Evolutionary conservation across 2,888 invertebrate species (phyloP).

Genomic region (Hydroisotoma schaefferi): DNA sequence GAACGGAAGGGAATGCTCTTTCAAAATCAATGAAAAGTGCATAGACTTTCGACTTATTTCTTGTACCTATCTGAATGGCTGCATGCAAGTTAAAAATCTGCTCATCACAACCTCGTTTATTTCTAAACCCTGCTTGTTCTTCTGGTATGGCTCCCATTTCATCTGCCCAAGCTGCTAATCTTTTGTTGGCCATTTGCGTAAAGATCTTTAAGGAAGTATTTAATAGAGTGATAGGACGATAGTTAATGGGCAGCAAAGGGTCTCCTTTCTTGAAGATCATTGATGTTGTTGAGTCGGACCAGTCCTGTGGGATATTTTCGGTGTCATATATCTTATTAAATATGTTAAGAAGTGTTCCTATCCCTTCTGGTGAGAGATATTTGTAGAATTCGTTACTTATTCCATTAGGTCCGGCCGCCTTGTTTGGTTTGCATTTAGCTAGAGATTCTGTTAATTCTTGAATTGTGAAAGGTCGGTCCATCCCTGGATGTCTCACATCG

Average conservation of each 20-base stretch:
- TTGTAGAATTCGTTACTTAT: conserved; percentile 33
- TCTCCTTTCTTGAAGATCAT: conserved; percentile 35
- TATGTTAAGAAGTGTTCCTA: conserved; percentile 1
- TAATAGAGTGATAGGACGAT: conserved; percentile 26
- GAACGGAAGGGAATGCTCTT: conserved; percentile 1
- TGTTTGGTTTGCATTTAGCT: conserved; percentile 5
- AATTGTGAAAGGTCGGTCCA: conserved; percentile 14
- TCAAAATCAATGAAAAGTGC: conserved; percentile 46
- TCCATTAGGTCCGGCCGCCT: conserved; percentile 25
- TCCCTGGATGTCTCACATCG: neutral
- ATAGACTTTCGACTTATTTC: conserved; percentile 28
- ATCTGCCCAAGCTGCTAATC: conserved; percentile 37
- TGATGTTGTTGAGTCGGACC: conserved; percentile 5
- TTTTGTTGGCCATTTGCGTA: conserved; percentile 19
- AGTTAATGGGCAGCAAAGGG: conserved; percentile 18
- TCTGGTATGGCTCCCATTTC: conserved; percentile 40
- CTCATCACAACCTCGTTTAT: conserved; percentile 35
- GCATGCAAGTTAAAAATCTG: conserved; percentile 43
- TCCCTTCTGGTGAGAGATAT: conserved; percentile 1
- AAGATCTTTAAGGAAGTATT: conserved; percentile 26
- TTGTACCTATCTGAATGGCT: conserved; percentile 15
- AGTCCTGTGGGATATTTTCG: conserved; percentile 17
- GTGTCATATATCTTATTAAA: conserved; percentile 17
- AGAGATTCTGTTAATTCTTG: conserved; percentile 18
- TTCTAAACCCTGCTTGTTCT: conserved; percentile 46